phyloP scores from a whole-genome alignment of 1,140 invertebrate genomes.

The Nylanderia fulva region DNA sequence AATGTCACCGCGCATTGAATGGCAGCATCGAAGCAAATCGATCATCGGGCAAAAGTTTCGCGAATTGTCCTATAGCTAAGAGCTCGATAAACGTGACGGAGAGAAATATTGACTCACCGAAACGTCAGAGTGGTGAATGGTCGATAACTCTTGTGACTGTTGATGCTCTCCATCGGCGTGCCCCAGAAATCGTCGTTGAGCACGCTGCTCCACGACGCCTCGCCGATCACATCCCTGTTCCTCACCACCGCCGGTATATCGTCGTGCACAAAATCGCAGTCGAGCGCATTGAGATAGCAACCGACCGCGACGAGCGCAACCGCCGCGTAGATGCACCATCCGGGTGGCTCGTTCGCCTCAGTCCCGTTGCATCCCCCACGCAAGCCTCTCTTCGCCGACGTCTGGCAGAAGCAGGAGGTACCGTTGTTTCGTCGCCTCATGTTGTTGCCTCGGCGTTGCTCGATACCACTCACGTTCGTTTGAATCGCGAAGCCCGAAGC shows the following conservation, averaged over 20 bases:
- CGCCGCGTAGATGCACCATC: conserved; percentile 86
- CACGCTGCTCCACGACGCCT: conserved; percentile 88
- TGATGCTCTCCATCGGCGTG: conserved; percentile 93
- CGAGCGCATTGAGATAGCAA: conserved; percentile 92
- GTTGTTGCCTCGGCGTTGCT: conserved; percentile 36
- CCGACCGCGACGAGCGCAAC: conserved; percentile 89
- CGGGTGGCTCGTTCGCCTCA: conserved; percentile 76
- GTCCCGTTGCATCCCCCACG: conserved; percentile 64
- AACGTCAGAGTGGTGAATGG: conserved; percentile 94
- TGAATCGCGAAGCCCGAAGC: conserved; percentile 9
- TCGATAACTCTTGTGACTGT: conserved; percentile 94
- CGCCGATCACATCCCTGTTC: conserved; percentile 93
- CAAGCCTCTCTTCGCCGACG: conserved; percentile 50
- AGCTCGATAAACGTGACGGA: not conserved
- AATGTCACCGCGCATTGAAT: not conserved
- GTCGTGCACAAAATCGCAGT: conserved; percentile 96
- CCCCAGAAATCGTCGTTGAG: conserved; percentile 97
- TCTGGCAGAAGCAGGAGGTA: conserved; percentile 73
- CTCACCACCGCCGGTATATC: conserved; percentile 94
- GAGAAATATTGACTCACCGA: conserved; percentile 88
- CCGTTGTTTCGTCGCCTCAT: conserved; percentile 79
- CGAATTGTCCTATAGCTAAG: not conserved
- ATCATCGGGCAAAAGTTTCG: not conserved
- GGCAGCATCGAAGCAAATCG: not conserved
- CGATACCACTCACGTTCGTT: conserved; percentile 52